Evolutionary conservation across 1,140 invertebrate species (phyloP).

Genomic region (Eufriesea mexicana): DNA sequence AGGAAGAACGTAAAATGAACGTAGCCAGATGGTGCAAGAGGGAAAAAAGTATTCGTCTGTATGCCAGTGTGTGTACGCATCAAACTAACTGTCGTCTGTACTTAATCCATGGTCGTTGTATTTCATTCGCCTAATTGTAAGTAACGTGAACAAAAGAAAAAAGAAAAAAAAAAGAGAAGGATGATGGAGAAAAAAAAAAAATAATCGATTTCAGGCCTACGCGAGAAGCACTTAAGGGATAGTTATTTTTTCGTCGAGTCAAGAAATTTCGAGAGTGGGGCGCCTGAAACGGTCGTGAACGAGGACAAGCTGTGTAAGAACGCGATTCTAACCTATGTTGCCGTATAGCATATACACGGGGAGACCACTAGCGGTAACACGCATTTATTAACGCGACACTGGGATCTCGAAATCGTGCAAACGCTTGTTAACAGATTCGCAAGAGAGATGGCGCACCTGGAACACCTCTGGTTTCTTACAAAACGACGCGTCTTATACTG

Average conservation of each 20-base stretch:
- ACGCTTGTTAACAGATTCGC: neutral
- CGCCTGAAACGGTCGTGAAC: slow-evolving; percentile 26
- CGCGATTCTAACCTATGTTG: slow-evolving; percentile 1
- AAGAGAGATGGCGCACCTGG: neutral
- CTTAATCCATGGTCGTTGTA: slow-evolving; percentile 54
- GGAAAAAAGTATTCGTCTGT: slow-evolving; percentile 39
- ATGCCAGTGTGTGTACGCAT: slow-evolving; percentile 35
- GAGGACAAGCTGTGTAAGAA: neutral
- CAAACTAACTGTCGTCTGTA: slow-evolving; percentile 52
- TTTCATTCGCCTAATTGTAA: slow-evolving; percentile 58
- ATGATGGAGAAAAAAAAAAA: neutral
- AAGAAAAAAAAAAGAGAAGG: neutral
- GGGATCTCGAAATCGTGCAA: neutral
- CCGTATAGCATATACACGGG: neutral
- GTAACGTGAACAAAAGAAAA: neutral
- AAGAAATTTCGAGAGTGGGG: slow-evolving; percentile 19
- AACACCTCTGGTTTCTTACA: no score
- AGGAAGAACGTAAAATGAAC: neutral
- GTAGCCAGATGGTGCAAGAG: neutral
- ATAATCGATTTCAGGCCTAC: slow-evolving; percentile 46
- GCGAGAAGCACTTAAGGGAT: slow-evolving; percentile 8
- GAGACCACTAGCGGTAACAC: neutral
- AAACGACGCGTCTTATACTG: slow-evolving; percentile 16
- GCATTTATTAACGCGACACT: neutral
- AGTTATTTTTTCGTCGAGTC: slow-evolving; percentile 21